These are phyloP conservation scores for Athetis lepigone DNA, from an alignment of 2,888 invertebrate species.

Conservation along the genomic window DNA sequence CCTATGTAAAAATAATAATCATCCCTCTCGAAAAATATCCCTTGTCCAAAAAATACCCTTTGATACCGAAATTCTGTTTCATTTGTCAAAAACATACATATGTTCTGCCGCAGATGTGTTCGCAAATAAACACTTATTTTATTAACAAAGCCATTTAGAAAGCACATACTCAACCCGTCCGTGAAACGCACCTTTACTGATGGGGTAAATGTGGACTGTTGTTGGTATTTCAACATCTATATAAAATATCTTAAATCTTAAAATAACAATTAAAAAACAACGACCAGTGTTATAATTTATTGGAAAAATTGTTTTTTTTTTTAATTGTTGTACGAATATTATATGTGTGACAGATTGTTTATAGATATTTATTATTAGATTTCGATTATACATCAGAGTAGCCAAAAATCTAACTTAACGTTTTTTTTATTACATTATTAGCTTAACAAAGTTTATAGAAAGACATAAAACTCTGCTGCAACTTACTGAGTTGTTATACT, in stretches of 20 bases:
- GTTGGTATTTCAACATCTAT: background rate
- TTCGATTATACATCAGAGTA: too few species aligned
- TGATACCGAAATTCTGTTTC: conserved; percentile 40
- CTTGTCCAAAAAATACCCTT: conserved; percentile 48
- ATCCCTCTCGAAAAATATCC: conserved; percentile 12
- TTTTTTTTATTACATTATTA: too few species aligned
- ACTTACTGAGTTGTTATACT: too few species aligned
- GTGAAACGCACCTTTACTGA: conserved; percentile 76
- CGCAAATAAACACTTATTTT: conserved; percentile 80
- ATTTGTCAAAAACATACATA: conserved; percentile 58
- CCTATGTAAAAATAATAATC: conserved; percentile 22
- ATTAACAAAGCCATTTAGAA: conserved; percentile 67
- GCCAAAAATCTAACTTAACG: too few species aligned
- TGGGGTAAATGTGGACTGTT: conserved; percentile 66
- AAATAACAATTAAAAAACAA: too few species aligned
- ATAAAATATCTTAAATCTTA: background rate
- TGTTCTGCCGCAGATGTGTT: conserved; percentile 78
- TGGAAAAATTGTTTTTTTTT: too few species aligned
- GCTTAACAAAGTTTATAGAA: too few species aligned
- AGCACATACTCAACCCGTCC: conserved; percentile 77
- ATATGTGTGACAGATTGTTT: too few species aligned
- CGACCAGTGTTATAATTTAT: too few species aligned
- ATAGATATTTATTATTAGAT: too few species aligned
- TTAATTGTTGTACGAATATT: too few species aligned
- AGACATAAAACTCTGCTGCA: too few species aligned